phyloP scores from a whole-genome alignment of 1,140 invertebrate species.

The Euwallacea fornicatus region DNA sequence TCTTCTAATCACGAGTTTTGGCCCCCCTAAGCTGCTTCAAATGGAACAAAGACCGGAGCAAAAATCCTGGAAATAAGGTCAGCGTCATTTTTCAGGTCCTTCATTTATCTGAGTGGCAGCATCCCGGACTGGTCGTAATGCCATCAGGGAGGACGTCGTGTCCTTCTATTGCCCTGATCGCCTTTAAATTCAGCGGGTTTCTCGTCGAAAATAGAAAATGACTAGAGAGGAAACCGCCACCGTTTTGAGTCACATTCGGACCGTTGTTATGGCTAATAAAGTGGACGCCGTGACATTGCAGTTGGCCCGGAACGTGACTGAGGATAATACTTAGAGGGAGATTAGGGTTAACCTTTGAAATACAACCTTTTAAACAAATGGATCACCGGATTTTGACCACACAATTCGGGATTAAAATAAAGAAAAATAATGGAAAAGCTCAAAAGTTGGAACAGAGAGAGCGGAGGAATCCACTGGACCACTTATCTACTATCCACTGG shows the following conservation, averaged over 20 bases:
- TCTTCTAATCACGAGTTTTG: no score
- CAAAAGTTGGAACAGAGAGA: no score
- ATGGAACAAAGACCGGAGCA: no score
- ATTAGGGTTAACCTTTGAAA: conserved; percentile 13
- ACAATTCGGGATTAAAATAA: no score
- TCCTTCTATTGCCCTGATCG: conserved; percentile 26
- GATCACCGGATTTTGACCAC: no score
- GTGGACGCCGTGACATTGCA: conserved; percentile 46
- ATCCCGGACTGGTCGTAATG: conserved; percentile 12
- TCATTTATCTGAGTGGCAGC: conserved; percentile 17
- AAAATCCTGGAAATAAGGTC: conserved; percentile 1
- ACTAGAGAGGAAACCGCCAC: conserved; percentile 27
- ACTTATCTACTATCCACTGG: no score
- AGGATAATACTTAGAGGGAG: conserved; percentile 18
- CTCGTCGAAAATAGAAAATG: conserved; percentile 27
- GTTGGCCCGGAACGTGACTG: conserved; percentile 48
- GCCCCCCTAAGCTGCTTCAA: no score
- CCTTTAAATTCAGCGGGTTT: conserved; percentile 31
- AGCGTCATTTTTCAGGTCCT: conserved; percentile 15
- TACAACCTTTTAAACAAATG: conserved; percentile 1
- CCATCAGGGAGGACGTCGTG: conserved; percentile 23
- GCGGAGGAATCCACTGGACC: no score
- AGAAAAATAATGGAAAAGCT: no score
- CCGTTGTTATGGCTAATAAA: conserved; percentile 50
- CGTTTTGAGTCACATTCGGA: conserved; percentile 35